Evolutionary conservation across 2,888 invertebrate genomes (phyloP), one percentile per base, ranked within the genome.

Genomic region (Tipula confusa): DNA sequence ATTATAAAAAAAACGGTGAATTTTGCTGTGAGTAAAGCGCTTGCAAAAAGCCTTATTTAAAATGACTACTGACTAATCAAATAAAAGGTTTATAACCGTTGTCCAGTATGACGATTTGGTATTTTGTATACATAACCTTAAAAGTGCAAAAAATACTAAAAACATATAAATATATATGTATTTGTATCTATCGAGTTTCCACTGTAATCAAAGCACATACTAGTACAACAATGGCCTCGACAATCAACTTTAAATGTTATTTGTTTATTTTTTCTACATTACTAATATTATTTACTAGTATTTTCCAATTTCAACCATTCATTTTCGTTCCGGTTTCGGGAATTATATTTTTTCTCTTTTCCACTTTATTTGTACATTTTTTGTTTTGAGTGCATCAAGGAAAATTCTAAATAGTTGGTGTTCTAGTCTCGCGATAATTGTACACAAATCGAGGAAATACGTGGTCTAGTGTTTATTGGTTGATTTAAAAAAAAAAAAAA

Each of bases 261-360:
- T 24, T 64, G 11, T 64, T 64, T 64, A 64, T 64, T 64, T 43
- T 15, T 64, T 64, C n/a, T n/a, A 24, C 64, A 64, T 24, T 64
- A 64, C 64, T 64, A 64, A 24, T 64, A 24, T 24, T 64, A 24
- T 64, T 64, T 15, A 64, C 64, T 18, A 64, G 24, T 64, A 64
- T 64, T 64, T 64, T 64, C 64, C 64, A 64, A 64, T 64, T 64
- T 24, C 64, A 64, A 64, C 64, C 18, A 64, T 24, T 24, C 64
- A 64, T 64, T 64, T 64, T 64, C 64, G 64, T 64, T 64, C 64
- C 64, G 64, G 64, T 64, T 64, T 64, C 64, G 64, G 64, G 64
- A 64, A 24, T 38, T 5, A 31, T 43, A n/a, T 64, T 64, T 64
- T 64, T 64, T 43, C 43, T 43, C 9, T 36, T 36, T 36, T n/a